phyloP scores from a whole-genome alignment of 2,113 vertebrate genomes.

The Colinus virginianus region DNA sequence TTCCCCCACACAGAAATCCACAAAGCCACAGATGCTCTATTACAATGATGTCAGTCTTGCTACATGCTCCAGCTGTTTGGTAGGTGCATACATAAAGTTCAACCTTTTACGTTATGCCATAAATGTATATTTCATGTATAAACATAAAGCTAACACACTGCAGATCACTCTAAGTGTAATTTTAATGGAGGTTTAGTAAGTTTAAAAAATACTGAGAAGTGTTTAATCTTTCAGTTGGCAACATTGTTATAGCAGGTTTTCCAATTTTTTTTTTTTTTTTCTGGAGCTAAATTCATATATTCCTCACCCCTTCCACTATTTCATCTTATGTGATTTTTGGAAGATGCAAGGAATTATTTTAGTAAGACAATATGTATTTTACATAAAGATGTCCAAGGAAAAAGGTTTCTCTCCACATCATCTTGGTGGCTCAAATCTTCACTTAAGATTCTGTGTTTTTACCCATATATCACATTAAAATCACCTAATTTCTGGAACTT shows the following conservation, averaged over 20 bases:
- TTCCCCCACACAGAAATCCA: constrained; percentile 75
- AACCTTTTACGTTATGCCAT: constrained; percentile 75
- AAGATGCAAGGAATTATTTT: constrained; percentile 67
- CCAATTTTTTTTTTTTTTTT: constrained; percentile 36
- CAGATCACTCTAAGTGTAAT: constrained; percentile 79
- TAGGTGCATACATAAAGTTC: constrained; percentile 82
- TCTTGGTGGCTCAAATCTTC: constrained; percentile 54
- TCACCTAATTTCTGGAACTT: constrained; percentile 26
- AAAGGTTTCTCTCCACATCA: constrained; percentile 61
- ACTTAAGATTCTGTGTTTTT: constrained; percentile 34
- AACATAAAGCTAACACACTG: constrained; percentile 80
- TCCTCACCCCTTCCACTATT: not conserved
- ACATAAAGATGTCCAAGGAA: constrained; percentile 65
- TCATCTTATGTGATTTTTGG: constrained; percentile 70
- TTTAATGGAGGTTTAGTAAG: constrained; percentile 81
- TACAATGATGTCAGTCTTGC: constrained; percentile 77
- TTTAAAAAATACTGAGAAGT: constrained; percentile 79
- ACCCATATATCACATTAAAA: constrained; percentile 31
- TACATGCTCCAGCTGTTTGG: constrained; percentile 79
- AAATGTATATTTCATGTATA: constrained; percentile 77
- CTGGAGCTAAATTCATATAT: constrained; percentile 47
- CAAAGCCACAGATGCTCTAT: constrained; percentile 74
- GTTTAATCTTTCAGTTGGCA: constrained; percentile 80
- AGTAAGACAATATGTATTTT: constrained; percentile 75
- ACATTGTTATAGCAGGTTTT: constrained; percentile 62